Base-by-base conservation (phyloP, 2,113 vertebrate species). In the Dendropsophus ebraccatus region DNA sequence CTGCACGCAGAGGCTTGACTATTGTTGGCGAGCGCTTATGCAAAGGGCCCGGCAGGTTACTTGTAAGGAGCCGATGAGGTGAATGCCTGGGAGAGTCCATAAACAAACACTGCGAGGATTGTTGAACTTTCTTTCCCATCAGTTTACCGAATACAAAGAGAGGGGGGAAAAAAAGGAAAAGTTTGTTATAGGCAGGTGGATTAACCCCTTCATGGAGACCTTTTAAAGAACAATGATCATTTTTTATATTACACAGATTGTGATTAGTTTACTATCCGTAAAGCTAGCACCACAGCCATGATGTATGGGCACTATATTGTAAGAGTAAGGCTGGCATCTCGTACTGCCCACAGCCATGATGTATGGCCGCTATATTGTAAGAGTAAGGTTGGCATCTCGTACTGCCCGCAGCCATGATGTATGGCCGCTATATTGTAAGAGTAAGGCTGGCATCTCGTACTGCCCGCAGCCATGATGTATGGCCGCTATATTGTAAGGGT, bases 81-180 rank as follows among this genome's bases (percentile, higher is more conserved):
- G 77, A 73, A 74, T 72, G 41, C 41, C 84, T 86, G 85, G 85
- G 85, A 87, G 78, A 73, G n/a, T 74, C 50, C 76, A 87, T 74
- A 81, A 87, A 60, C 78, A 87, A 87, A 87, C 85, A 81, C 23
- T 70, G 60, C 21, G 2, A 4, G 62, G 52, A 73, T 74, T 86
- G 76, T 81, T 86, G n/a, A 85, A 69, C 50, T 58, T 72, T 7
- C 23, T 80, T 80, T 86, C 76, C 67, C 76, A 86, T 54, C 49
- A 32, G 41, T 81, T 86, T 37, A 56, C 16, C 54, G 2, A 70
- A 72, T 80, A 69, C 52, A 76, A 74, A 65, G 72, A 47, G 21
- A 12, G 17, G 83, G 54, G 52, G 41, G 41, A 25, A 56, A 52
- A 74, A 65, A 49, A 76, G 37, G 41, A 65, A 62, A 62, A 45